phyloP scores from a whole-genome alignment of 2,888 invertebrate species.

The Rhagonycha fulva region DNA sequence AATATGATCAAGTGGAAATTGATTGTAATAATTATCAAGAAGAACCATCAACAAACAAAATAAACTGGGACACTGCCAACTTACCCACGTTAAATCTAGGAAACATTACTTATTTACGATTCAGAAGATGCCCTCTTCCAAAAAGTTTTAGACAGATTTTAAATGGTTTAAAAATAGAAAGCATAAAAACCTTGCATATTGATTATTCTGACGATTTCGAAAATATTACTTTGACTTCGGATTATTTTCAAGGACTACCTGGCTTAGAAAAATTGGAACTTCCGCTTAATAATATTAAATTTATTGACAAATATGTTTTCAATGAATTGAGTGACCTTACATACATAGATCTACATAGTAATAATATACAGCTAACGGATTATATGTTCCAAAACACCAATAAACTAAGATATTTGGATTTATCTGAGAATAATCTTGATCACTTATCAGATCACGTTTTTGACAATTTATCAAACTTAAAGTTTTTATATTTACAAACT shows the following conservation, averaged over 20 bases:
- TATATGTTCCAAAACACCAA: conserved; percentile 23
- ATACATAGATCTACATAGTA: neutral
- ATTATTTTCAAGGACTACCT: neutral
- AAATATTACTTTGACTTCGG: neutral
- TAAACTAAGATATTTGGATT: conserved; percentile 35
- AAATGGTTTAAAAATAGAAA: neutral
- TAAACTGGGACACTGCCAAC: neutral
- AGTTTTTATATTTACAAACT: conserved; percentile 38
- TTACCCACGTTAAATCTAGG: neutral
- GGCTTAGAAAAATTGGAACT: neutral
- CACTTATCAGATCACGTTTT: conserved; percentile 35
- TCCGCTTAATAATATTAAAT: neutral
- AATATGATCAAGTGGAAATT: neutral
- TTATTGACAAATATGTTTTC: neutral
- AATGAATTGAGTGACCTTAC: neutral
- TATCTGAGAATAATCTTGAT: conserved; percentile 40
- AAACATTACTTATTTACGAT: neutral
- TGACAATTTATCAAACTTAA: conserved; percentile 33
- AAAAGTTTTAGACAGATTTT: neutral
- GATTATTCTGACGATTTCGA: neutral
- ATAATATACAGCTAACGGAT: neutral
- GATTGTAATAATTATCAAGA: neutral
- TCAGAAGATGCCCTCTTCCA: neutral
- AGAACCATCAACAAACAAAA: neutral
- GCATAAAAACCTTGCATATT: neutral